These are phyloP conservation scores for Equus quagga DNA, from an alignment of 2,113 vertebrate genomes.

Conservation along the genomic window DNA sequence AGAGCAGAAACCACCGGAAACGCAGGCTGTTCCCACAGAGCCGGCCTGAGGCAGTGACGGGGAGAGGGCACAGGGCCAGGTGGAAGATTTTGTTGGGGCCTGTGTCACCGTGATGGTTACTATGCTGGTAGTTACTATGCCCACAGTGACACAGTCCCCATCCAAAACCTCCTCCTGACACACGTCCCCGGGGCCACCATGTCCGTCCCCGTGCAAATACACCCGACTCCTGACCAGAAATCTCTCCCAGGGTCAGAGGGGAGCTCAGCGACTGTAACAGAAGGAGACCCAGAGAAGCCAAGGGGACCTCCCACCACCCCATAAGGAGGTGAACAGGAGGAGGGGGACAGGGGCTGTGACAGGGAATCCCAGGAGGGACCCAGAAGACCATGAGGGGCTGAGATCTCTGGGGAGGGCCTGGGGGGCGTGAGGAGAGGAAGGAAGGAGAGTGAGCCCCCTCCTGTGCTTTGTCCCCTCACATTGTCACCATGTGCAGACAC, in stretches of 20 bases:
- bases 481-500: background rate
- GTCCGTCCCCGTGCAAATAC: accelerated
- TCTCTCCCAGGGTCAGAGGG: background rate
- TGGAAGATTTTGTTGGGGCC: background rate
- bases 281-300: too few species aligned
- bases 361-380: too few species aligned
- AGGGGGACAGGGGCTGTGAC: too few species aligned
- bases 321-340: too few species aligned
- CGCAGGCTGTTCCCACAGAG: accelerated
- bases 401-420: too few species aligned
- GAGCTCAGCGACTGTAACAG: too few species aligned
- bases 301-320: too few species aligned
- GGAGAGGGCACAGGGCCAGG: too few species aligned
- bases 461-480: too few species aligned
- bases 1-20: background rate
- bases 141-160: background rate
- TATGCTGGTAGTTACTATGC: accelerated
- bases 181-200: accelerated
- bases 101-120: background rate
- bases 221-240: background rate
- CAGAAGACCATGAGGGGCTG: too few species aligned
- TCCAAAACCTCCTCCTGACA: accelerated
- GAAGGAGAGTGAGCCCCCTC: background rate
- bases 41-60: too few species aligned
- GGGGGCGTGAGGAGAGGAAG: accelerated